Evolutionary conservation across 2,113 vertebrate genomes (phyloP), one percentile per base, ranked within the genome.

Genomic region (Ciconia stormi): DNA sequence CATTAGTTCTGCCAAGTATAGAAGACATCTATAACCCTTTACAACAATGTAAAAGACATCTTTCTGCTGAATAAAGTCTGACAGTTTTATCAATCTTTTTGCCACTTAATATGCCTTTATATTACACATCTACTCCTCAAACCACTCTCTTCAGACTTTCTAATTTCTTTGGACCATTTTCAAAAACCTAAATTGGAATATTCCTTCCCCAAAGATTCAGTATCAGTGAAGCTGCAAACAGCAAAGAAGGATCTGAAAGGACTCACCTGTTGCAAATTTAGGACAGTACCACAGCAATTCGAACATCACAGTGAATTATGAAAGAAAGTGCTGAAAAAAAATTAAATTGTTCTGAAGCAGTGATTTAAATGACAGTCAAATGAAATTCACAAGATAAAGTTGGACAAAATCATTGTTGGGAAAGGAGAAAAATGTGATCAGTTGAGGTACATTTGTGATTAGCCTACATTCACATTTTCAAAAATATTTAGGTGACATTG

Each of bases 11-110:
- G 78, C 72, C 84, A 93, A 82, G 79, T 65, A 29, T 5, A 82
- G 61, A 85, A 96, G 84, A 85, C 29, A 94, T 76, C 69, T 34
- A 71, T 90, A 94, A 88, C 53, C 56, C 53, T 95, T 84, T 67
- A 78, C 46, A 93, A 62, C 63, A 93, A 36, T 26, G 59, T 79
- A 80, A 81, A 88, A 94, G n/a, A 50, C 29, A 66, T 70, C 44
- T 34, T 94, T 71, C 82, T 90, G 69, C 70, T 93, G 84, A 94
- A 95, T 59, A 92, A 94, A 91, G 46, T 71, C 50, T 82, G 61
- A 42, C 55, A 77, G 36, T 79, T 76, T 93, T 83, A 86, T 94
- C 93, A 94, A 93, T 87, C 44, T 86, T 82, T 91, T 81, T 87
- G 52, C 67, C 38, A 56, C 62, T 95, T 86, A 94, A 66, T 90